Percentiles rank a stretch among this genome's conserved stretches.
phyloP scores from a whole-genome alignment of 2,797 vertebrate species.

The Lagorchestes hirsutus region DNA sequence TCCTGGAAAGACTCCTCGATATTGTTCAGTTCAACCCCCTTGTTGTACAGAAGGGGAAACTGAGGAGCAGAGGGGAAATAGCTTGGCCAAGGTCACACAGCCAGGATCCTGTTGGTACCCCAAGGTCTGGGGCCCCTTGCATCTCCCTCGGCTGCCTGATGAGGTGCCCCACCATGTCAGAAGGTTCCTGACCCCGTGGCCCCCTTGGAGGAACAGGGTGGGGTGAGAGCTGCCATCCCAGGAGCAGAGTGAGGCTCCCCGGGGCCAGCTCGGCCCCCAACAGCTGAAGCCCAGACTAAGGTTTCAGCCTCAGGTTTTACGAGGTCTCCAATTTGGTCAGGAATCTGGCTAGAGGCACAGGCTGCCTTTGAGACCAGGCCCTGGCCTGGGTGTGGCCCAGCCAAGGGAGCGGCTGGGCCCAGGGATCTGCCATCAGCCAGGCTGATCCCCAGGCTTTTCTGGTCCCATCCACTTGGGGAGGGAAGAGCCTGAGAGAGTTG shows the following conservation, averaged over 20 bases:
- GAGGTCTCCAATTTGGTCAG: conserved; percentile 71
- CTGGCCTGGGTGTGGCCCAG: not conserved
- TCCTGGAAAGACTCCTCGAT: not conserved
- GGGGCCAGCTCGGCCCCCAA: conserved; percentile 37
- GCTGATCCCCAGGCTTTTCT: not conserved
- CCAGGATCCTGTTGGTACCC: not conserved
- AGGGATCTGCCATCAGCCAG: not conserved
- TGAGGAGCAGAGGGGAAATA: not conserved
- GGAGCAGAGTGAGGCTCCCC: not conserved
- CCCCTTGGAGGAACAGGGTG: not conserved
- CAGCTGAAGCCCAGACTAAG: conserved; percentile 78
- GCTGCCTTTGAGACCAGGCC: not conserved
- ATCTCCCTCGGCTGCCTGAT: too few species aligned
- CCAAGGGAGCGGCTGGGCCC: not conserved
- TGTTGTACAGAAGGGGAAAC: not conserved
- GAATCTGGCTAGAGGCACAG: conserved; percentile 54
- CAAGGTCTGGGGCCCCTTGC: not conserved
- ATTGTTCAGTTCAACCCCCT: not conserved
- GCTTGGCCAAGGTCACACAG: not conserved
- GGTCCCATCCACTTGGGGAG: not conserved
- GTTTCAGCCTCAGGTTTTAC: conserved; percentile 80
- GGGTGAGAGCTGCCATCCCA: not conserved
- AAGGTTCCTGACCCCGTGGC: not conserved
- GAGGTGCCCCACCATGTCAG: not conserved
- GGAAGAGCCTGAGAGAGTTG: not conserved